These are phyloP conservation scores for Odontomyia ornata DNA, from an alignment of 2,888 invertebrate genomes.

Conservation along the genomic window DNA sequence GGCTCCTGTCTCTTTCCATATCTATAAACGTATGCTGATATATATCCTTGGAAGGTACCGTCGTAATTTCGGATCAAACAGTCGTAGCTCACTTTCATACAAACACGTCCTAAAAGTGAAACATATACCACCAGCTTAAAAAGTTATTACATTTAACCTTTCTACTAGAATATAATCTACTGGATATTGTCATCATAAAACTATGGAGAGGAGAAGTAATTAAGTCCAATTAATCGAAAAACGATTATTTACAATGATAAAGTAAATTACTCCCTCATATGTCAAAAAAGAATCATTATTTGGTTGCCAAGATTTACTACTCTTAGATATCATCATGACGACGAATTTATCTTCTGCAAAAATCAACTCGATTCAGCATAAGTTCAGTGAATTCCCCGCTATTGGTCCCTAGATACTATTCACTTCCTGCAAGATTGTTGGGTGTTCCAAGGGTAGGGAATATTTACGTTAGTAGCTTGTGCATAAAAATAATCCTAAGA, in stretches of 20 bases:
- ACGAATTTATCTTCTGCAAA: conserved; percentile 4
- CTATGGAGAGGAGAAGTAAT: conserved; percentile 12
- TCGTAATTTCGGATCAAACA: too few species aligned
- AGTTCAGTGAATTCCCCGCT: conserved; percentile 13
- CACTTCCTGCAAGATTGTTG: conserved; percentile 18
- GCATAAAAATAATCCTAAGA: background rate
- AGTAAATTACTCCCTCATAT: conserved; percentile 37
- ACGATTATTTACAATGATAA: conserved; percentile 33
- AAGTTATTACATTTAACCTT: too few species aligned
- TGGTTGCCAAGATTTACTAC: conserved; percentile 28
- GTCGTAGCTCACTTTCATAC: too few species aligned
- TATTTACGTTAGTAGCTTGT: background rate
- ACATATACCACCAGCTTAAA: too few species aligned
- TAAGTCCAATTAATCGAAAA: conserved; percentile 24
- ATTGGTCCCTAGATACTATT: conserved; percentile 25
- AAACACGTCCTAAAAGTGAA: too few species aligned
- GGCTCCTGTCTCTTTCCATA: too few species aligned
- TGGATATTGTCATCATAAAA: too few species aligned
- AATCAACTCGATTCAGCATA: conserved; percentile 16
- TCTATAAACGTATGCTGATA: too few species aligned
- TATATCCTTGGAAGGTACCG: too few species aligned
- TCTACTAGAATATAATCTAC: too few species aligned
- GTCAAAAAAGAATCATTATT: conserved; percentile 31
- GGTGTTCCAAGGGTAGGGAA: background rate
- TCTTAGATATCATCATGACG: conserved; percentile 41